phyloP scores from a whole-genome alignment of 2,888 invertebrate genomes.

The Oxytorus armatus region DNA sequence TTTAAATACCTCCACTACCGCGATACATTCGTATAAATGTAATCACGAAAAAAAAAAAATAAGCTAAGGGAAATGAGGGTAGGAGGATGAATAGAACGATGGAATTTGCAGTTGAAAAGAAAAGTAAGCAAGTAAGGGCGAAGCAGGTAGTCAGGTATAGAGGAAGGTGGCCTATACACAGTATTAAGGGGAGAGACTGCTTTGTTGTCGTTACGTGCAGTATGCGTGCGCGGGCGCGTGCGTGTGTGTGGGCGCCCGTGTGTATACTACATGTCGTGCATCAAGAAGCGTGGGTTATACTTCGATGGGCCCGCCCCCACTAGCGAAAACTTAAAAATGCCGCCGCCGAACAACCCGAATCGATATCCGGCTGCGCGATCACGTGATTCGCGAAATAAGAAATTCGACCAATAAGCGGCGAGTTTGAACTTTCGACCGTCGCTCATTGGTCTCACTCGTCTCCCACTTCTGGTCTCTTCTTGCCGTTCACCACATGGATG shows the following conservation, averaged over 20 bases:
- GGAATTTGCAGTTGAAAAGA: conserved; percentile 57
- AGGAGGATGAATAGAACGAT: conserved; percentile 40
- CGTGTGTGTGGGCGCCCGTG: conserved; percentile 10
- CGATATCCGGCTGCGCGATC: conserved; percentile 88
- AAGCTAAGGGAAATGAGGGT: conserved; percentile 27
- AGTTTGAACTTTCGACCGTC: background rate
- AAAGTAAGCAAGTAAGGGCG: conserved; percentile 54
- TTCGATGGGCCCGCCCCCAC: conserved; percentile 77
- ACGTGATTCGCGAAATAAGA: conserved; percentile 82
- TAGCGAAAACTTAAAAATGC: conserved; percentile 90
- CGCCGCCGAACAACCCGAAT: conserved; percentile 92
- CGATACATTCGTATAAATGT: background rate
- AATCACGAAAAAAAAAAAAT: conserved; percentile 1
- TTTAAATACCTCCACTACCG: too few relatives aligned
- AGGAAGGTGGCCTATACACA: conserved; percentile 15
- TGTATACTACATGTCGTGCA: background rate
- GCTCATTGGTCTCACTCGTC: conserved; percentile 22
- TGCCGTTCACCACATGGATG: too few relatives aligned
- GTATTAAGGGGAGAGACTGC: conserved; percentile 13
- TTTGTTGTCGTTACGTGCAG: conserved; percentile 38
- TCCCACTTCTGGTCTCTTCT: background rate
- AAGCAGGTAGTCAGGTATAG: conserved; percentile 45
- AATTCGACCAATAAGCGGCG: conserved; percentile 26
- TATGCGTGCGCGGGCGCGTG: conserved; percentile 26
- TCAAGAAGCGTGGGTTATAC: conserved; percentile 71